Evolutionary conservation across 2,888 invertebrate genomes (phyloP).

Genomic region (Elysia crispata): DNA sequence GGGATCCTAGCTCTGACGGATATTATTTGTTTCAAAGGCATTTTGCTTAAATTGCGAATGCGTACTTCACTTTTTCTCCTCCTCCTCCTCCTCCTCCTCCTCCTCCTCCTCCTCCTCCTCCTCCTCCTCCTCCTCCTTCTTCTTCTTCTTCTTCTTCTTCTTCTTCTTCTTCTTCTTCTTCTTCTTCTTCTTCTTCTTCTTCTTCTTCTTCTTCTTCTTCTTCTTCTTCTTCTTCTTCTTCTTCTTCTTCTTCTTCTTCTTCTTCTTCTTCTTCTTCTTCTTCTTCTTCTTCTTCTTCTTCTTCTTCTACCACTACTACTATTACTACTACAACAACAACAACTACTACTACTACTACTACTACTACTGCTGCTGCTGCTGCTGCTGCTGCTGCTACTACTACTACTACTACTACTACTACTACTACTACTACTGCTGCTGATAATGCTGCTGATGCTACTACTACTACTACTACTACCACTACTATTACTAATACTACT

Average conservation of each 20-base stretch:
- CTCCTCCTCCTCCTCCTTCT: not conserved
- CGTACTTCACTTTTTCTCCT: too few relatives aligned
- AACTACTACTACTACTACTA: not conserved
- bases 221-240: not conserved
- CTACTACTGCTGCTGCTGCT: conserved; percentile 17
- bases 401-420: conserved; percentile 25
- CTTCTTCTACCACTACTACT: not conserved
- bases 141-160: not conserved
- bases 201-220: conserved; percentile 1
- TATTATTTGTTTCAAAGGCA: too few relatives aligned
- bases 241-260: not conserved
- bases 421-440: conserved; percentile 31
- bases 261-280: not conserved
- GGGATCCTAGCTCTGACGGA: too few relatives aligned
- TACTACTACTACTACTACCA: conserved; percentile 27
- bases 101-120: not conserved
- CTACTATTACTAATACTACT: conserved; percentile 17
- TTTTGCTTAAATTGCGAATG: not conserved
- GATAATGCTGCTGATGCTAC: not conserved
- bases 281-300: not conserved
- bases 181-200: not conserved
- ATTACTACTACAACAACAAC: conserved; percentile 25
- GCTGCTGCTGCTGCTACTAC: conserved; percentile 25
- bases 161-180: not conserved
- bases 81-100: too few relatives aligned